Evolutionary conservation across 2,797 vertebrate genomes (phyloP).

Genomic region (Notamacropus eugenii): DNA sequence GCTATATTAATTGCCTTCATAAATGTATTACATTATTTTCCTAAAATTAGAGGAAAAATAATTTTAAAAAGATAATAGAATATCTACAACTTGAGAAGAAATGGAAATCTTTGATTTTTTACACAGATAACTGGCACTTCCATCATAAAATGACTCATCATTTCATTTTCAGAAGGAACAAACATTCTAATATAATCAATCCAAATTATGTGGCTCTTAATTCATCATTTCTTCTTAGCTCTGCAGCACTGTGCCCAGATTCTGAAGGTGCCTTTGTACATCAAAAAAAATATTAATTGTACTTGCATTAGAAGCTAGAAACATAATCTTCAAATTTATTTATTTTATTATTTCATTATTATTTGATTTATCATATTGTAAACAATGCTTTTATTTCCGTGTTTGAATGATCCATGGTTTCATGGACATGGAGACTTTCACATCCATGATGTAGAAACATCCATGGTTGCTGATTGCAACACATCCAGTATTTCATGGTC

Average conservation of each 20-base stretch:
- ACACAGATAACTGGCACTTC: neutral
- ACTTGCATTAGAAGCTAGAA: slow-evolving; percentile 31
- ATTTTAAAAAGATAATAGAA: neutral
- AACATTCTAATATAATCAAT: neutral
- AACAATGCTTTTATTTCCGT: neutral
- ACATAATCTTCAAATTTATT: neutral
- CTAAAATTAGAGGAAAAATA: neutral
- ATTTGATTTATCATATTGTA: neutral
- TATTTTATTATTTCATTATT: too few species aligned
- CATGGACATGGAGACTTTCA: neutral
- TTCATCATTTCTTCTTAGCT: neutral
- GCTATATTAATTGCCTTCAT: neutral
- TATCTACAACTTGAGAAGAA: neutral
- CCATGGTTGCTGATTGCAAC: neutral
- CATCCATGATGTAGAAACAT: too few species aligned
- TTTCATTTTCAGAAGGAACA: neutral
- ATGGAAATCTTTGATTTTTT: neutral
- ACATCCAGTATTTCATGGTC: neutral
- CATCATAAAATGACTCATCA: neutral
- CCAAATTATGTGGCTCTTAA: neutral
- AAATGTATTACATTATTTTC: neutral
- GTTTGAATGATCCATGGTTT: neutral
- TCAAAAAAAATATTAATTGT: neutral
- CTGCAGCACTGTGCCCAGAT: neutral
- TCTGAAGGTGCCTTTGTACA: slow-evolving; percentile 9